Evolutionary conservation across 2,797 vertebrate genomes (phyloP), one percentile per base, ranked within the genome.

Genomic region (Fratercula arctica): DNA sequence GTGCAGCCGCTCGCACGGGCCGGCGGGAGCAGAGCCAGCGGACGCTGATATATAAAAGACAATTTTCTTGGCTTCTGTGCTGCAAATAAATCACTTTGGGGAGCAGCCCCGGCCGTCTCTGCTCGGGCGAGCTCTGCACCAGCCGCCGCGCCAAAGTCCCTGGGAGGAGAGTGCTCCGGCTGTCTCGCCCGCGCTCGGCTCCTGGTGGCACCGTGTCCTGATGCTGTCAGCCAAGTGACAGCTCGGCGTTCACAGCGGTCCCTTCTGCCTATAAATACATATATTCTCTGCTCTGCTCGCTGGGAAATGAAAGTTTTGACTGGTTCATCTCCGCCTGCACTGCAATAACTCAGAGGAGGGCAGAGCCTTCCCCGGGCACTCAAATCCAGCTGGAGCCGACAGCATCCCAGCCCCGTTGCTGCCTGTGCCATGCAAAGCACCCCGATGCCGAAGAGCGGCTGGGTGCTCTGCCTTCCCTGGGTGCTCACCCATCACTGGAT

Each of bases 161-260:
- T 16, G 24, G 46, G 17, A 56, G 67, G 54, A 43, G 50, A 37
- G 11, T 10, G 79, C 23, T 56, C 35, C 0, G 3, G 28, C 39
- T 57, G 82, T 6, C n/a, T 25, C 54, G 12, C 33, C 60, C 16
- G 11, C 9, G 26, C 54, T 60, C 4, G 13, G 72, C 63, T 85
- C 77, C 79, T 3, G 76, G 73, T 74, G 81, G 75, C 90, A 63
- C 35, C 77, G 5, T 3, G 37, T 69, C 89, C 86, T 23, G 88
- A 19, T 33, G 93, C 93, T 72, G 84, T 56, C 96, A 90, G 69
- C 26, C 17, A 5, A 11, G 66, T 82, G 90, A 76, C 94, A 92
- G 93, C 88, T 79, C 28, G 4, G 66, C 24, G 29, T 19, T 68
- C 16, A 11, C 45, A 41, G 80, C 7, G 3, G 31, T 78, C 86